phyloP scores from a whole-genome alignment of 2,113 vertebrate species.

The Galemys pyrenaicus region DNA sequence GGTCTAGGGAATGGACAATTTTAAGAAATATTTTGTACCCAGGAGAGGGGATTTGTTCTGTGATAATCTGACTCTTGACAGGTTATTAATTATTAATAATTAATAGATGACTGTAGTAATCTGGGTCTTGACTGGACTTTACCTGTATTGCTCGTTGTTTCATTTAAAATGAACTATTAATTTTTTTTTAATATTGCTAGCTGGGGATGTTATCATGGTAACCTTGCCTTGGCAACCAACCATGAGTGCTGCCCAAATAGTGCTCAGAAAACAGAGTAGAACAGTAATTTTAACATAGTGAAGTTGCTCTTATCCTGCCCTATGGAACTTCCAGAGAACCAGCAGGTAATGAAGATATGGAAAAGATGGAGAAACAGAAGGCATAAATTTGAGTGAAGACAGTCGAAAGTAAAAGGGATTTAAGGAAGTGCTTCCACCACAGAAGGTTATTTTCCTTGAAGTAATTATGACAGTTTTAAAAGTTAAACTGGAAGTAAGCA shows the following conservation, averaged over 20 bases:
- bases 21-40: neutral
- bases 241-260: neutral
- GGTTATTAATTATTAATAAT: neutral
- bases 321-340: neutral
- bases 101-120: neutral
- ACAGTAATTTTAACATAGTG: neutral
- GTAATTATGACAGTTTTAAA: slow-evolving; percentile 10
- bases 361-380: neutral
- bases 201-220: slow-evolving; percentile 46
- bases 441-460: slow-evolving; percentile 1
- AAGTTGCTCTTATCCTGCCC: neutral
- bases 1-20: neutral
- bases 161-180: slow-evolving; percentile 24
- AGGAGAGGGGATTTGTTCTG: neutral
- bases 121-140: slow-evolving; percentile 24
- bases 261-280: neutral
- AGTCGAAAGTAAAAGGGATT: neutral
- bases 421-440: neutral
- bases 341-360: neutral
- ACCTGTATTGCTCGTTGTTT: neutral
- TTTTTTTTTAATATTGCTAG: slow-evolving; percentile 32
- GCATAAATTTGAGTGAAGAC: neutral
- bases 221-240: slow-evolving; percentile 38
- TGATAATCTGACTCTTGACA: slow-evolving; percentile 12
- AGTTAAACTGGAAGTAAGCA: neutral